Conservation (phyloP, 1,140 invertebrate species). For the Micrasema minimum region DNA sequence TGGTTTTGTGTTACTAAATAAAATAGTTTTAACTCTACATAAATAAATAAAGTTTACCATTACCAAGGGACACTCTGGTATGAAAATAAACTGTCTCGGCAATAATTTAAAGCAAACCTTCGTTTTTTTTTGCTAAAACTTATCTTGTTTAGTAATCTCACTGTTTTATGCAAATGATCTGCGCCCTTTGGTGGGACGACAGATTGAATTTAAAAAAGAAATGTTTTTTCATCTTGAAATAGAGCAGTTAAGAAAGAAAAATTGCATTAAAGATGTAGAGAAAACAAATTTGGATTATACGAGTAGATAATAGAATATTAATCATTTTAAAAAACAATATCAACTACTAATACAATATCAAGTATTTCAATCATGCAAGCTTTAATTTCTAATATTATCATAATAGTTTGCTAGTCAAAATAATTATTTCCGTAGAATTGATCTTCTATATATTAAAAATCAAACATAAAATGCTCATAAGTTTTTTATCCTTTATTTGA, state of each 20-base stretch:
- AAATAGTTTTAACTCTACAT: no score
- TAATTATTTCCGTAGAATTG: no score
- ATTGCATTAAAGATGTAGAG: not conserved
- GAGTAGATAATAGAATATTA: no score
- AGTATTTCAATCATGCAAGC: no score
- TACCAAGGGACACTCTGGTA: constrained; percentile 15
- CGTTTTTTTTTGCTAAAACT: constrained; percentile 9
- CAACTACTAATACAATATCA: no score
- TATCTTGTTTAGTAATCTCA: constrained; percentile 26
- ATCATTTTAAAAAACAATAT: no score
- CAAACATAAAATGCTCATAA: no score
- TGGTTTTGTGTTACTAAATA: no score
- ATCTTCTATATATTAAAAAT: no score
- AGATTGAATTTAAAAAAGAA: constrained; percentile 21
- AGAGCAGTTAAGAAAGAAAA: not conserved
- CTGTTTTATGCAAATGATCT: constrained; percentile 25
- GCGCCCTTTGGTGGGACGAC: not conserved
- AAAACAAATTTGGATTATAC: constrained; percentile 9
- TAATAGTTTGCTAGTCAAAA: no score
- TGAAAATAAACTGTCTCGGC: constrained; percentile 9
- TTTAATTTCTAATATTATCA: no score
- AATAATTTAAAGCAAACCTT: constrained; percentile 33
- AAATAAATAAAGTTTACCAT: constrained; percentile 11
- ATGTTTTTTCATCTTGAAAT: constrained; percentile 9
- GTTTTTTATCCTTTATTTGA: no score